Base-by-base conservation (phyloP, 1,140 invertebrate species). In the Eriocheir sinensis region DNA sequence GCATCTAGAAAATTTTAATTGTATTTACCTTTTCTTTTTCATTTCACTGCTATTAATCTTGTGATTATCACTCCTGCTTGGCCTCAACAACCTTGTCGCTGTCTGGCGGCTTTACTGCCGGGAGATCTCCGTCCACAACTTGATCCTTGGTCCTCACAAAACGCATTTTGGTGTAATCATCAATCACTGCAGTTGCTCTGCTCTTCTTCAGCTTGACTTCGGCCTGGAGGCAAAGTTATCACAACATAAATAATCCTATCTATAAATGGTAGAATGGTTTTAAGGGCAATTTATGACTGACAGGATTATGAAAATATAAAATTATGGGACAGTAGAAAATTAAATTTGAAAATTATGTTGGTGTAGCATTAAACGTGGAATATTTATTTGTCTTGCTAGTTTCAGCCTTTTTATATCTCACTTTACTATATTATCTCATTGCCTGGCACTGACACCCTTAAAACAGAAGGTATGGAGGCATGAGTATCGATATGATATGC, bases 81-180 rank as follows among this genome's bases (percentile, higher is more conserved):
- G 27, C 48, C 21, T 79, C 44, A 79, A 41, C 93, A 21, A 72
- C 36, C 30, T 93, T 86, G 41, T 86, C 86, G 80, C 89, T 79
- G 6, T 4, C n/a, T 40, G 36, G n/a, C 0, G 8, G 17, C n/a
- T 12, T 15, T 34, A 60, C 93, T 79, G 53, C 30, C 9, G 0
- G 38, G 17, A 38, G 34, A 21, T 85, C 44, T 60, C 36, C 32
- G 30, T 86, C 44, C 9, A 27, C 85, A 30, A 32, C 91, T 83
- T 27, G 60, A 15, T 94, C 93, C 41, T 90, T 94, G 88, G 93
- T 94, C 80, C 83, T 90, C 3, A 90, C n/a, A 36, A 53, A 94
- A 27, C 88, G 88, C 60, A 94, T 91, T 32, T 94, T 94, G 38
- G 93, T 94, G 44, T 90, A 38, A 15, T 94, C 93, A 83, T 94